Base-by-base conservation (phyloP, 2,797 vertebrate species). In the Nannoperca australis region DNA sequence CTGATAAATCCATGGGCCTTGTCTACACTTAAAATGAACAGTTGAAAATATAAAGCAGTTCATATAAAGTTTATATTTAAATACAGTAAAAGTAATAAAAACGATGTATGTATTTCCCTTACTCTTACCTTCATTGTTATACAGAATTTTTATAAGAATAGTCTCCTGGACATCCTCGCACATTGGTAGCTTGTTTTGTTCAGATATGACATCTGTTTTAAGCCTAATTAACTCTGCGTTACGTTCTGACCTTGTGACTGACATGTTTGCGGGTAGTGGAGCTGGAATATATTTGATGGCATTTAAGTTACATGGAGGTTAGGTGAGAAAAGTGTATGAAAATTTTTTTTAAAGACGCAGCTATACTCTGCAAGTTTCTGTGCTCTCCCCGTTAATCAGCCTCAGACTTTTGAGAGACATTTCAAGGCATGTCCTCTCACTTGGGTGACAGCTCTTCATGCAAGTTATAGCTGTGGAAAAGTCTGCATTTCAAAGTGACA, bases 401-500 rank as follows among this genome's bases (percentile, higher is more conserved):
- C 34, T 27, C 47, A 82, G 51, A 83, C 36, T 67, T 78, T 15
- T 78, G 61, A 62, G 67, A 69, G 66, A 78, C 36, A 51, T 58
- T 56, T 82, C 36, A 83, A 68, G 65, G 70, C 60, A 47, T 50
- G 34, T 67, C 44, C 18, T 76, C 62, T 42, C 18, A 42, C 71
- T 22, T 34, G 13, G 1, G 17, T 62, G 77, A 83, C 81, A 82
- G 51, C 60, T 47, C 44, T 47, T 69, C 59, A 4, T 59, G 45
- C 55, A 62, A 9, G 49, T 30, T 70, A 12, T 20, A 73, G 76
- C 54, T 42, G 34, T 30, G 30, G 40, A 72, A 75, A 77, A 71
- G 54, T 75, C 72, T 44, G 73, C 42, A 67, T 70, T 75, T 81
- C 45, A 70, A 74, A 64, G 56, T 70, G 50, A 84, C 40, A 50